These are phyloP conservation scores for Eleutherodactylus coqui DNA, from an alignment of 2,797 vertebrate genomes.

Conservation along the genomic window DNA sequence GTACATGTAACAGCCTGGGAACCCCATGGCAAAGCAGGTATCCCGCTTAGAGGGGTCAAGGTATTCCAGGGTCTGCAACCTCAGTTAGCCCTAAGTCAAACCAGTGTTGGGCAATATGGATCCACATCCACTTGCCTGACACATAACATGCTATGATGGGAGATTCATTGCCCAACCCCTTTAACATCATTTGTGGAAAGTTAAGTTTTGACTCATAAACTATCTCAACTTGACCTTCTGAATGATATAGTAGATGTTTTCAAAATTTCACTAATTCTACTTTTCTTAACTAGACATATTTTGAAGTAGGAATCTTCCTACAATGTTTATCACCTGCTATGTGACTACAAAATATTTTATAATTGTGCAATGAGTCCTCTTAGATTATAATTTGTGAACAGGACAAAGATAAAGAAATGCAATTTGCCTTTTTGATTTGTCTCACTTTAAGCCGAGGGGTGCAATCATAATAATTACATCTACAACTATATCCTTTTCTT, in stretches of 20 bases:
- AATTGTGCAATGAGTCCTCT: neutral
- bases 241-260: neutral
- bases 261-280: neutral
- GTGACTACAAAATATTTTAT: neutral
- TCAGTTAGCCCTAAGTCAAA: no score
- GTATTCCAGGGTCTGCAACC: no score
- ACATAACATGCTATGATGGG: no score
- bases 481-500: constrained; percentile 21
- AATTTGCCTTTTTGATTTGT: constrained; percentile 5
- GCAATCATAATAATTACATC: constrained; percentile 25
- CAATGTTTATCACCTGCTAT: neutral
- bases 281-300: neutral
- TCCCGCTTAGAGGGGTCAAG: no score
- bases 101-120: no score
- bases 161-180: no score
- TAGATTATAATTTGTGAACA: constrained; percentile 1
- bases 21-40: no score
- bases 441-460: neutral
- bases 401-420: constrained; percentile 3
- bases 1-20: no score
- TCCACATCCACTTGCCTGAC: no score
- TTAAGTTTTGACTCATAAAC: no score
- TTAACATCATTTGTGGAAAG: no score
- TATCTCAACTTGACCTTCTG: no score
- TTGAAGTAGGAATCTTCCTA: neutral